Evolutionary conservation across 1,140 invertebrate species (phyloP).

Genomic region (Pemphigus obesinymphae): DNA sequence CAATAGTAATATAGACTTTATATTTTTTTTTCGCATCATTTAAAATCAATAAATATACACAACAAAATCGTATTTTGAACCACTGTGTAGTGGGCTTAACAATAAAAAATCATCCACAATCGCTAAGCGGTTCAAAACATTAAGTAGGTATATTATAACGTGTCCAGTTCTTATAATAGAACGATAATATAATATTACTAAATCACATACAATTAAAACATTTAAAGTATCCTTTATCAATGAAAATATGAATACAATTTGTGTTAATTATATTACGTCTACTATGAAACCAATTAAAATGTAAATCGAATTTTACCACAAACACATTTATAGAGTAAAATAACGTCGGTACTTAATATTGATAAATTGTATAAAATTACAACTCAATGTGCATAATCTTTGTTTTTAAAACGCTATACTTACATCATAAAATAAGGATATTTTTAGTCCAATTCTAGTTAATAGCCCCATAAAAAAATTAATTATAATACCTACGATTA

Average conservation of each 20-base stretch:
- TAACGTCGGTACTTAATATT: background rate
- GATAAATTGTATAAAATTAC: background rate
- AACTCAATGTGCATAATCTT: too few relatives aligned
- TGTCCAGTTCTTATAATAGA: background rate
- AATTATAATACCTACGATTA: too few relatives aligned
- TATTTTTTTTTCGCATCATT: too few relatives aligned
- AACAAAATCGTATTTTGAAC: background rate
- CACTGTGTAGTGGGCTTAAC: conserved; percentile 8
- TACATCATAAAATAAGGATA: too few relatives aligned
- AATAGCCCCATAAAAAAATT: too few relatives aligned
- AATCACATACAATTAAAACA: background rate
- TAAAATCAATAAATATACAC: background rate
- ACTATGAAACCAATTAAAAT: too few relatives aligned
- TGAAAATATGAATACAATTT: background rate
- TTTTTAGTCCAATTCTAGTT: too few relatives aligned
- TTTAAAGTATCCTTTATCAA: background rate
- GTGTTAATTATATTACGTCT: too few relatives aligned
- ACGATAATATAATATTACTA: too few relatives aligned
- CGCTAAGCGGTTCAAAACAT: conserved; percentile 10
- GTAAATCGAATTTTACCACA: background rate
- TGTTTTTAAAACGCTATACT: too few relatives aligned
- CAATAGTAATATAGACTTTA: too few relatives aligned
- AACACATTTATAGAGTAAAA: background rate
- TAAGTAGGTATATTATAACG: background rate
- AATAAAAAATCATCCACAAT: conserved; percentile 13